These are phyloP conservation scores for Sycophila sp. DNA, from an alignment of 1,140 invertebrate species.

Conservation along the genomic window DNA sequence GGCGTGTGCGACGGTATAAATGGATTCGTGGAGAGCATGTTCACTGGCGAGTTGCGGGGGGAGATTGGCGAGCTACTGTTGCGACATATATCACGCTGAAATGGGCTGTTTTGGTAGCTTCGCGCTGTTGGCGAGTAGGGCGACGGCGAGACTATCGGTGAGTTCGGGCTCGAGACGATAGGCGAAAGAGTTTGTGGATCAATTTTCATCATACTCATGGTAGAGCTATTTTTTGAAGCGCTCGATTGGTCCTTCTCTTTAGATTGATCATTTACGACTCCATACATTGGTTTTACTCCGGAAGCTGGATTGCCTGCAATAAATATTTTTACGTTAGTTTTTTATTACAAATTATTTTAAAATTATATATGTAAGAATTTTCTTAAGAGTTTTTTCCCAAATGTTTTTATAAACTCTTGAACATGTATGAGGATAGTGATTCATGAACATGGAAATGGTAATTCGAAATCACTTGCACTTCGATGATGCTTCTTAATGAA, in stretches of 20 bases:
- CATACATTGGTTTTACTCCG: constrained; percentile 72
- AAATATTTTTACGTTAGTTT: not conserved
- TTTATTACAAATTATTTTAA: not conserved
- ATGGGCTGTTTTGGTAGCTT: constrained; percentile 58
- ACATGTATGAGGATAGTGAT: too few relatives aligned
- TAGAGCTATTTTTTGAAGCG: constrained; percentile 49
- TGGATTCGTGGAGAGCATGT: constrained; percentile 65
- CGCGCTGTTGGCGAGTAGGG: constrained; percentile 62
- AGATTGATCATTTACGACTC: constrained; percentile 54
- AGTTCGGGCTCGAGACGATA: constrained; percentile 56
- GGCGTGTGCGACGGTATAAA: constrained; percentile 68
- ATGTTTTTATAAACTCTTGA: too few relatives aligned
- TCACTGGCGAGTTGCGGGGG: constrained; percentile 58
- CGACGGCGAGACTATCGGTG: constrained; percentile 60
- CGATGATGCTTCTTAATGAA: too few relatives aligned
- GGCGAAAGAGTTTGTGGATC: constrained; percentile 72
- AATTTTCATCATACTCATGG: constrained; percentile 68
- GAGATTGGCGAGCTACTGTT: constrained; percentile 54
- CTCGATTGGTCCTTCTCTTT: constrained; percentile 53
- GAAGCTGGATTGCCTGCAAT: constrained; percentile 66
- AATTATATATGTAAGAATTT: too few relatives aligned
- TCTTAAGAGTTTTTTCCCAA: too few relatives aligned
- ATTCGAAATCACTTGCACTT: too few relatives aligned
- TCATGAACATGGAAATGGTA: too few relatives aligned
- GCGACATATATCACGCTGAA: constrained; percentile 54